phyloP scores from a whole-genome alignment of 2,888 invertebrate species.

The Adelognathus sp. region DNA sequence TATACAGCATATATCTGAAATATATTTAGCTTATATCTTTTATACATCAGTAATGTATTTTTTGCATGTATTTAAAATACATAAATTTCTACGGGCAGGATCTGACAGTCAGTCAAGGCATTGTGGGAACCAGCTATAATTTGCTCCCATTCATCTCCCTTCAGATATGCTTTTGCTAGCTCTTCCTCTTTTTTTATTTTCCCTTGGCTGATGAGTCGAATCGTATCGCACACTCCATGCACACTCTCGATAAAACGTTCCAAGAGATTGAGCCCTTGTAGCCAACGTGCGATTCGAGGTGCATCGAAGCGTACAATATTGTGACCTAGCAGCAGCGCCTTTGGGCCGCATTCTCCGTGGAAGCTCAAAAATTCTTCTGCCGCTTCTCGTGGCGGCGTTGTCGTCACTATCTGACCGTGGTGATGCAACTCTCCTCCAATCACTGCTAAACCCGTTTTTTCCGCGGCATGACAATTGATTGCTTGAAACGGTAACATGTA shows the following conservation, averaged over 20 bases:
- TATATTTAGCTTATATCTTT: too few species aligned
- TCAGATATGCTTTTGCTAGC: neutral
- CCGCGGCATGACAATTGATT: slow-evolving; percentile 8
- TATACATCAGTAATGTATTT: too few species aligned
- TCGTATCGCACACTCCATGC: neutral
- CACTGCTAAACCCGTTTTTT: slow-evolving; percentile 12
- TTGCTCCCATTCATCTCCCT: neutral
- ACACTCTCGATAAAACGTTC: neutral
- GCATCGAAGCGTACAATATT: slow-evolving; percentile 23
- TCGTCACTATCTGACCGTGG: neutral
- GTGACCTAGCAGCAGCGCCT: slow-evolving; percentile 17
- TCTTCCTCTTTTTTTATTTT: neutral
- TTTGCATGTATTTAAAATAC: too few species aligned
- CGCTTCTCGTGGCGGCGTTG: slow-evolving; percentile 18
- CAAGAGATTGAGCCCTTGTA: slow-evolving; percentile 1
- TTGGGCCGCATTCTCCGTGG: slow-evolving; percentile 18
- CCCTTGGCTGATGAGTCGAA: slow-evolving; percentile 1
- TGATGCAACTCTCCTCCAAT: slow-evolving; percentile 13
- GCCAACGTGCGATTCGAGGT: slow-evolving; percentile 21
- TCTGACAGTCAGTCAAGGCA: neutral
- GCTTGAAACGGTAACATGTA: slow-evolving; percentile 28
- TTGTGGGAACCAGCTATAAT: neutral
- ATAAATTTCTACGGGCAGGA: neutral
- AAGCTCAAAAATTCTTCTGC: slow-evolving; percentile 22
- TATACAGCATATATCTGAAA: too few species aligned